Evolutionary conservation across 2,113 vertebrate species (phyloP).

Genomic region (Spermophilus dauricus): DNA sequence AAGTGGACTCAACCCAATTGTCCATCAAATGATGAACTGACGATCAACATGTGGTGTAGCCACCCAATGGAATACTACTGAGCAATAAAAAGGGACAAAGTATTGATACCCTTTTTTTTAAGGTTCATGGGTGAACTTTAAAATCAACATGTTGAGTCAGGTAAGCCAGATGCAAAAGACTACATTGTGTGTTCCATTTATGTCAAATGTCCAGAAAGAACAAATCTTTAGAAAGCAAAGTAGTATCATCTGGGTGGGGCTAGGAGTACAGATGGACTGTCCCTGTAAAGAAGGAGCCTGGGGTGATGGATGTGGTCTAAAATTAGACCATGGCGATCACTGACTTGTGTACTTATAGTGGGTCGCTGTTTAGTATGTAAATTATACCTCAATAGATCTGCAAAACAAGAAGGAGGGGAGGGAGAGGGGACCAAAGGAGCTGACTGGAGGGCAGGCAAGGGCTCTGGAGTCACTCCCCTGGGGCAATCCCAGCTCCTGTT

Average conservation of each 20-base stretch:
- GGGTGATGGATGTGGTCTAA: background rate
- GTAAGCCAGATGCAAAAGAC: background rate
- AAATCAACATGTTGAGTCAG: background rate
- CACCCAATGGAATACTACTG: background rate
- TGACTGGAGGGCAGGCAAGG: background rate
- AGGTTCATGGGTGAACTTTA: background rate
- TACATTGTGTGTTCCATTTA: background rate
- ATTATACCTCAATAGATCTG: background rate
- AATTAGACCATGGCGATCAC: background rate
- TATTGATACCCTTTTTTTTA: background rate
- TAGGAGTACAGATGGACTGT: background rate
- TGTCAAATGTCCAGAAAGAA: background rate
- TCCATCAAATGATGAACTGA: too few species aligned
- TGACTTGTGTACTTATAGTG: background rate
- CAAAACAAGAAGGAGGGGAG: background rate
- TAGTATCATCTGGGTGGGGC: background rate
- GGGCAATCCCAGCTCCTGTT: background rate
- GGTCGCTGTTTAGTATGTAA: background rate
- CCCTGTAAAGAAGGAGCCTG: too few species aligned
- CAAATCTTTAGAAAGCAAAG: background rate
- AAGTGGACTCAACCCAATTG: background rate
- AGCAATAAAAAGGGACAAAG: background rate
- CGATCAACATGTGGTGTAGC: rapidly evolving
- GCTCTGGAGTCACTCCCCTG: background rate
- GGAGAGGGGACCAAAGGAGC: background rate